Base-by-base conservation (phyloP, 2,113 vertebrate species). In the Sisor rabdophorus region DNA sequence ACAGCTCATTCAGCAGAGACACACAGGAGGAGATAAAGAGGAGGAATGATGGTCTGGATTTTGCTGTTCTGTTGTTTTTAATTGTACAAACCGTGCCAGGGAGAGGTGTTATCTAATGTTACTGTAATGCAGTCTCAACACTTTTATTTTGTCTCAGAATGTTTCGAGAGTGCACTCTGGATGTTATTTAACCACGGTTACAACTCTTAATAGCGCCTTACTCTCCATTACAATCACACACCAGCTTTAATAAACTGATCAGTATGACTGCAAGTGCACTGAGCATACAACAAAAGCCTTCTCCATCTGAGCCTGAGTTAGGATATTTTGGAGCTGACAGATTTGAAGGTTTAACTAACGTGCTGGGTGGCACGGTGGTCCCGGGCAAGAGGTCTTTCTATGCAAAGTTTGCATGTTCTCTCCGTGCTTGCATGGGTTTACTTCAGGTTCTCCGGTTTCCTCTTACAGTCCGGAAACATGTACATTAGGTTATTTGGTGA, bases 41-140 rank as follows among this genome's bases (percentile, higher is more conserved):
- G 44, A 44, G n/a, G n/a, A n/a, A n/a, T n/a, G 11, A 32, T 30
- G 1, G 36, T 55, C 50, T 71, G 19, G 40, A 77, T 77, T 80
- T 71, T 83, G 81, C 81, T 75, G 73, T 58, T 54, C 55, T 59
- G 70, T 77, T 73, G 76, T 73, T 82, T 79, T 80, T 71, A 77
- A 82, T 64, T 69, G 52, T 60, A 22, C 71, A 68, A 48, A 74
- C 47, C 17, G 26, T 56, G 40, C 54, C 69, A 69, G 64, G 40
- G 32, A 70, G 56, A 32, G 61, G 58, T 50, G 59, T 44, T 65
- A 75, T 80, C 75, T 47, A 68, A 79, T 70, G 36, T 71, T 60
- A 60, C 63, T 70, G 48, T 79, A 76, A 55, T 54, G 73, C 77
- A 64, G 24, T 12, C 8, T 74, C 78, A 75, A 58, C 74, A 80